These are phyloP conservation scores for Acestrorhynchus altus DNA, from an alignment of 2,797 vertebrate genomes.

Conservation along the genomic window DNA sequence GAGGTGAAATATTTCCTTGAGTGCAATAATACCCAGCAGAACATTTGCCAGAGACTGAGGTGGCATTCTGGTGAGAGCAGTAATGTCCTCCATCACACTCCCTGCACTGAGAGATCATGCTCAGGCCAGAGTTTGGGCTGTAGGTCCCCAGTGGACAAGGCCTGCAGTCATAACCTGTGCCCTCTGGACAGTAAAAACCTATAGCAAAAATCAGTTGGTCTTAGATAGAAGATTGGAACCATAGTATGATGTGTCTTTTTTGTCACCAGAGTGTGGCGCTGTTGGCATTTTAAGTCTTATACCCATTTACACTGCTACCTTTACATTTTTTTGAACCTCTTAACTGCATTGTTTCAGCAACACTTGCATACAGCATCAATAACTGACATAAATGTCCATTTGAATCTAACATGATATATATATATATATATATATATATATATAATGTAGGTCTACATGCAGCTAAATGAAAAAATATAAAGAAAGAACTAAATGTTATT, in stretches of 20 bases:
- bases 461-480: too few species aligned
- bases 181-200: constrained; percentile 88
- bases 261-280: constrained; percentile 42
- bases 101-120: constrained; percentile 73
- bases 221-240: neutral
- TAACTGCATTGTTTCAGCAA: too few species aligned
- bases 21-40: constrained; percentile 85
- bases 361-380: too few species aligned
- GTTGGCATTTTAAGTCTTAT: constrained; percentile 18
- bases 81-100: constrained; percentile 84
- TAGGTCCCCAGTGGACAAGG: constrained; percentile 86
- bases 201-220: constrained; percentile 39
- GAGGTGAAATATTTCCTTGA: constrained; percentile 77
- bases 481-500: too few species aligned
- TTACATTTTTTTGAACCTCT: too few species aligned
- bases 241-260: neutral
- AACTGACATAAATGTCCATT: too few species aligned
- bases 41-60: constrained; percentile 79
- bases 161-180: constrained; percentile 78
- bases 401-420: too few species aligned
- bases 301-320: too few species aligned
- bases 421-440: too few species aligned
- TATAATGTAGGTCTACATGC: too few species aligned
- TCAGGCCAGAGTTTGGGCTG: constrained; percentile 73
- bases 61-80: constrained; percentile 82